Evolutionary conservation across 2,113 vertebrate genomes (phyloP).

Genomic region (Mionectes macconnelli): DNA sequence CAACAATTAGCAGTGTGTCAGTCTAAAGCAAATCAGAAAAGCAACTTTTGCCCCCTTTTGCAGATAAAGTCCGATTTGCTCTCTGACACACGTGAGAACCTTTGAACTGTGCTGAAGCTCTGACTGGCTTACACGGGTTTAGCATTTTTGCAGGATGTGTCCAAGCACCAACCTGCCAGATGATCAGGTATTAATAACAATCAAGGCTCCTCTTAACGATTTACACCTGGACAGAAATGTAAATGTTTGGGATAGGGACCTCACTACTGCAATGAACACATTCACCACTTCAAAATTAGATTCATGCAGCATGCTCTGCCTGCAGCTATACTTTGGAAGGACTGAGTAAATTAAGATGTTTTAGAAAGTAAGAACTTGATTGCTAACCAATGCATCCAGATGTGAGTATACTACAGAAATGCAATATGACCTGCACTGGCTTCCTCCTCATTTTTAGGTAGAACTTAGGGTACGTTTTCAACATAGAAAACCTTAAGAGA

Average conservation of each 20-base stretch:
- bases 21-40: not conserved
- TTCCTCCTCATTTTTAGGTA: not conserved
- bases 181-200: conserved; percentile 49
- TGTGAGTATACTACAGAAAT: not conserved
- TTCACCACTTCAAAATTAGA: conserved; percentile 37
- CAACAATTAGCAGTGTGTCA: not conserved
- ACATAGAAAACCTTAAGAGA: not conserved
- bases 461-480: not conserved
- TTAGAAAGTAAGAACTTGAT: conserved; percentile 18
- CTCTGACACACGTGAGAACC: not conserved
- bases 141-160: not conserved
- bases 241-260: conserved; percentile 12
- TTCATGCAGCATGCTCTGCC: not conserved
- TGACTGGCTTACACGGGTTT: not conserved
- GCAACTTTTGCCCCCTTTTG: not conserved
- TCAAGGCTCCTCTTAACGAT: conserved; percentile 34
- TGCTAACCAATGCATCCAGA: conserved; percentile 2
- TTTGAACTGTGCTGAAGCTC: not conserved
- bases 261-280: conserved; percentile 9
- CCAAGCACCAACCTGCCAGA: not conserved
- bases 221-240: conserved; percentile 41
- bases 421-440: not conserved
- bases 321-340: conserved; percentile 18
- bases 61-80: not conserved
- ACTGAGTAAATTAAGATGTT: not conserved